Evolutionary conservation across 92 coral and sea anemone species (phyloP).

Genomic region (Galaxea fascicularis): DNA sequence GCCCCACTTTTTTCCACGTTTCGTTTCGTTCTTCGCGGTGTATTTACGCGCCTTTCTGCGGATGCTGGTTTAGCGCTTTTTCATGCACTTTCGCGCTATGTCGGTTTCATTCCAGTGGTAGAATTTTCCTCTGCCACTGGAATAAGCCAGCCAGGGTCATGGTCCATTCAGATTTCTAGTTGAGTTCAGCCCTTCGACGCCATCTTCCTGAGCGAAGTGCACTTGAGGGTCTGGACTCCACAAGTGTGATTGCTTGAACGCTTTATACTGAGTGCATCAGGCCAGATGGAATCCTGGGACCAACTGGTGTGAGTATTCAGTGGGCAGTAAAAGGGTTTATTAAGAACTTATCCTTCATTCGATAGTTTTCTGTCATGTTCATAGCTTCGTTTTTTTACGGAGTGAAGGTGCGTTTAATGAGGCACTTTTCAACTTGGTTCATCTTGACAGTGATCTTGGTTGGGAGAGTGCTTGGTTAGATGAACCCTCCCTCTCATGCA

Average conservation of each 20-base stretch:
- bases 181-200: neutral
- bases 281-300: neutral
- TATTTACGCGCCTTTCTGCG: no score
- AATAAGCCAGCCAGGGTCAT: neutral
- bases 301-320: neutral
- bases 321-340: neutral
- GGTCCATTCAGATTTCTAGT: neutral
- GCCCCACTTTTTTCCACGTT: neutral
- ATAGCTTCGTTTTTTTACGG: neutral
- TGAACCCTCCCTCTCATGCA: neutral
- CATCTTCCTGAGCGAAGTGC: neutral
- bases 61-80: neutral
- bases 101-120: neutral
- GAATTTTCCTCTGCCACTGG: neutral
- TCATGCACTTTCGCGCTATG: neutral
- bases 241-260: neutral
- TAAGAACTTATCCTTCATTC: neutral
- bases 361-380: neutral
- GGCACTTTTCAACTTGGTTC: constrained; percentile 6
- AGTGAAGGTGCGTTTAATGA: neutral
- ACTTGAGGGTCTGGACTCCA: neutral
- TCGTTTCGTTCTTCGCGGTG: neutral
- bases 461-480: neutral
- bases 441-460: neutral
- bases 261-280: neutral